Evolutionary conservation across 2,888 invertebrate genomes (phyloP), one percentile per base, ranked within the genome.

Genomic region (Watsonalla cultraria): DNA sequence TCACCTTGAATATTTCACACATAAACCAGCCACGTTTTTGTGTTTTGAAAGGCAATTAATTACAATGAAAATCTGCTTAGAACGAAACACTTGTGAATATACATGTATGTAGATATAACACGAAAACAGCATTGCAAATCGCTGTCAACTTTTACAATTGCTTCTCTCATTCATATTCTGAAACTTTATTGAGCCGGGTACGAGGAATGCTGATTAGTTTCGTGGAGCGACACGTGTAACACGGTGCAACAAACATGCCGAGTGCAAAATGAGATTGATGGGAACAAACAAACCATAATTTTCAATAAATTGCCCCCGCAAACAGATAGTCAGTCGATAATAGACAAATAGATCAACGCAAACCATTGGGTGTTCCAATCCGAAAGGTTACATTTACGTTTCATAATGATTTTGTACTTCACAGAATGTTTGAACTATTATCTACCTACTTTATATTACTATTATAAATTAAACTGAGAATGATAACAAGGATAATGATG

Each of bases 21-120:
- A 37, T 15, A 37, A 49, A 49, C 9, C 14, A 49, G 49, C 49
- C 49, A 49, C 49, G 49, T 15, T 49, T 39, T 37, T 37, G 49
- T 49, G 49, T 37, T 49, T 37, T 49, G 49, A 49, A 49, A 49
- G 49, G 49, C 49, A 49, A 49, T 49, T 49, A 49, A 49, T 49
- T 49, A 49, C 49, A 49, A 49, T 49, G 49, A 49, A 49, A 49
- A 49, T 49, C 49, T 49, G 37, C 34, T 49, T 49, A 49, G 37
- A 49, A 49, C 39, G 37, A 49, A 49, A 15, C 15, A 15, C 49
- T 49, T 14, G 37, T 49, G 49, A 49, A 49, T 49, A 49, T 49
- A 49, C 49, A 49, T 37, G 37, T 49, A 49, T 49, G 49, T 37
- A 49, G 49, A 49, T 49, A 15, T 9, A 49, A 49, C 37, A 49